These are phyloP conservation scores for Melanotaenia pygmaea DNA, from an alignment of 2,797 vertebrate species.

Conservation along the genomic window DNA sequence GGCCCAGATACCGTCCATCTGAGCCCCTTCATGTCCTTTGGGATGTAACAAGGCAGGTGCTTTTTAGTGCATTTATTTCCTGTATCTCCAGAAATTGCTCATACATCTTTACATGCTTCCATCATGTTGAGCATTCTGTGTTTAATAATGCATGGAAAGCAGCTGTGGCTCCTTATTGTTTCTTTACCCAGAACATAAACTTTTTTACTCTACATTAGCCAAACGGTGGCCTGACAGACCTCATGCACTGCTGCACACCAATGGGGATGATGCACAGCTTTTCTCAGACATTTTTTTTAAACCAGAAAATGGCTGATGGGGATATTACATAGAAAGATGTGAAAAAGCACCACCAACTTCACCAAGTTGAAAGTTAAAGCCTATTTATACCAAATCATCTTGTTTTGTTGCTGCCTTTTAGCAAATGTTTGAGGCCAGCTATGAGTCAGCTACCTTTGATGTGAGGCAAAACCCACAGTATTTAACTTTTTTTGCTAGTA, in stretches of 20 bases:
- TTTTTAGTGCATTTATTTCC: conserved; percentile 7
- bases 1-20: conserved; percentile 41
- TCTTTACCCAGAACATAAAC: background rate
- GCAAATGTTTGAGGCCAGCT: background rate
- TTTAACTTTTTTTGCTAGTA: background rate
- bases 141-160: conserved; percentile 3
- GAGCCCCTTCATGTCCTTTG: conserved; percentile 19
- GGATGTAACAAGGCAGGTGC: conserved; percentile 44
- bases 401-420: background rate
- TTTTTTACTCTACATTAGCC: background rate
- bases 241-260: background rate
- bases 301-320: background rate
- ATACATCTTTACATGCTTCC: conserved; percentile 13
- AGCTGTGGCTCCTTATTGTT: background rate
- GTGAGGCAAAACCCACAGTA: background rate
- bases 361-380: background rate
- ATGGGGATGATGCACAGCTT: background rate
- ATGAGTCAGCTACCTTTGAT: background rate
- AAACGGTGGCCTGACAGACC: accelerated
- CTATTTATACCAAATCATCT: background rate
- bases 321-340: background rate
- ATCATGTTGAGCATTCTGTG: conserved; percentile 8
- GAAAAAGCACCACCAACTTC: background rate
- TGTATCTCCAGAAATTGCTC: conserved; percentile 36
- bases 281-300: background rate